A percentile compares a stretch with the other conserved stretches of the same genome.
Conservation (phyloP, 2,888 invertebrate species). For the Pimpla rufipes region DNA sequence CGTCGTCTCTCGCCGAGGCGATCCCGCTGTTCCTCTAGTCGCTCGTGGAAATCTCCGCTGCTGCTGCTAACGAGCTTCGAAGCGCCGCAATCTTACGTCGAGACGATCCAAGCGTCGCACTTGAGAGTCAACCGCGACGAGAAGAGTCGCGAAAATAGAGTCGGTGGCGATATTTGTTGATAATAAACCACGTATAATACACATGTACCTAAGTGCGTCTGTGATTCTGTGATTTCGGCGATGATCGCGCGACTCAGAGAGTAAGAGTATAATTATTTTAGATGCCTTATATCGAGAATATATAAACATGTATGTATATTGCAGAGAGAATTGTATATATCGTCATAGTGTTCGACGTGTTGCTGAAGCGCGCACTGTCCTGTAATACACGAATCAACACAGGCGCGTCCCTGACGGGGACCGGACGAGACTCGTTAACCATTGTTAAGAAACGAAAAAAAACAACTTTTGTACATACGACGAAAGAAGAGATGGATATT, state of each 20-base stretch:
- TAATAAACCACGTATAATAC: constrained; percentile 30
- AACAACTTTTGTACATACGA: constrained; percentile 35
- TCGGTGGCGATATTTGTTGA: constrained; percentile 70
- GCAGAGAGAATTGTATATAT: constrained; percentile 23
- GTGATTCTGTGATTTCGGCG: constrained; percentile 64
- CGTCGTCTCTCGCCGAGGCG: background rate
- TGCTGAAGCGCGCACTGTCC: background rate
- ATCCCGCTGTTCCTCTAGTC: constrained; percentile 54
- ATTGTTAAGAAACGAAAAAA: constrained; percentile 6
- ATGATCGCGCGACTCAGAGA: constrained; percentile 38
- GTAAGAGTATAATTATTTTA: constrained; percentile 61
- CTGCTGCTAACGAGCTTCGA: background rate
- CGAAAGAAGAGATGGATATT: constrained; percentile 15
- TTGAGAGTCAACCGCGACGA: constrained; percentile 12
- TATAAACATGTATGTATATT: background rate
- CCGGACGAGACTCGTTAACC: constrained; percentile 1
- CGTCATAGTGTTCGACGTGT: constrained; percentile 11
- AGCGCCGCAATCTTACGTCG: background rate
- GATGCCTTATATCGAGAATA: constrained; percentile 41
- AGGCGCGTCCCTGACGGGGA: too few species aligned
- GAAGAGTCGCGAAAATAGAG: constrained; percentile 46
- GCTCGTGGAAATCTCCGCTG: background rate
- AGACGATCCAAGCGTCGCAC: background rate
- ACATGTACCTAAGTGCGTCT: constrained; percentile 82
- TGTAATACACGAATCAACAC: constrained; percentile 6